Evolutionary conservation across 2,888 invertebrate genomes (phyloP).

Genomic region (Caradrina clavipalpis): DNA sequence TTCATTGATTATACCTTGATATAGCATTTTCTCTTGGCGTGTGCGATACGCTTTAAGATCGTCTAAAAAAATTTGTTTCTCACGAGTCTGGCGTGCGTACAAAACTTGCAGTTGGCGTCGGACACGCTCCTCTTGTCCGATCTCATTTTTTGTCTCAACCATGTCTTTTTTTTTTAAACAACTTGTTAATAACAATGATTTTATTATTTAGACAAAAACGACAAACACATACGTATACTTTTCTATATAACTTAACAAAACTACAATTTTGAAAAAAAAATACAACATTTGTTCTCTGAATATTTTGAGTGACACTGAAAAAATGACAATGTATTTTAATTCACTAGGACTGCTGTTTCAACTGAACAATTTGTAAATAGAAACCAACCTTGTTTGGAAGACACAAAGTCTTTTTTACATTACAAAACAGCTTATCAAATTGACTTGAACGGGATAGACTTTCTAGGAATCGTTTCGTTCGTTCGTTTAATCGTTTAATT

Average conservation of each 20-base stretch:
- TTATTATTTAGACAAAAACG: neutral
- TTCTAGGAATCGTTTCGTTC: too few species aligned
- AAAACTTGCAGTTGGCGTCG: constrained; percentile 75
- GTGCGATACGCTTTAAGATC: constrained; percentile 79
- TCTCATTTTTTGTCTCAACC: constrained; percentile 68
- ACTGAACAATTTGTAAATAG: too few species aligned
- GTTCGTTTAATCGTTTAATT: too few species aligned
- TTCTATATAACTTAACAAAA: constrained; percentile 44
- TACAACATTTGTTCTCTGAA: constrained; percentile 2
- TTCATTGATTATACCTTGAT: constrained; percentile 65
- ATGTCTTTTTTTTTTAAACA: constrained; percentile 58
- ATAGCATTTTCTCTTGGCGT: constrained; percentile 66
- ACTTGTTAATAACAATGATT: neutral
- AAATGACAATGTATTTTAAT: constrained; percentile 23
- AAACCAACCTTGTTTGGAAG: too few species aligned
- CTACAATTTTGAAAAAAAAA: constrained; percentile 74
- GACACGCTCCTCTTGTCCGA: constrained; percentile 69
- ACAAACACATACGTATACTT: constrained; percentile 23
- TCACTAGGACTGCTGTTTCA: too few species aligned
- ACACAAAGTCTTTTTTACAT: too few species aligned
- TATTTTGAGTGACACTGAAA: constrained; percentile 41
- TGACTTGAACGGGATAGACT: too few species aligned
- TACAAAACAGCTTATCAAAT: too few species aligned
- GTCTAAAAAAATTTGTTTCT: constrained; percentile 81
- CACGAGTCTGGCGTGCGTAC: constrained; percentile 76